phyloP scores from a whole-genome alignment of 1,140 invertebrate species.

The honey bee (Apis mellifera) region DNA sequence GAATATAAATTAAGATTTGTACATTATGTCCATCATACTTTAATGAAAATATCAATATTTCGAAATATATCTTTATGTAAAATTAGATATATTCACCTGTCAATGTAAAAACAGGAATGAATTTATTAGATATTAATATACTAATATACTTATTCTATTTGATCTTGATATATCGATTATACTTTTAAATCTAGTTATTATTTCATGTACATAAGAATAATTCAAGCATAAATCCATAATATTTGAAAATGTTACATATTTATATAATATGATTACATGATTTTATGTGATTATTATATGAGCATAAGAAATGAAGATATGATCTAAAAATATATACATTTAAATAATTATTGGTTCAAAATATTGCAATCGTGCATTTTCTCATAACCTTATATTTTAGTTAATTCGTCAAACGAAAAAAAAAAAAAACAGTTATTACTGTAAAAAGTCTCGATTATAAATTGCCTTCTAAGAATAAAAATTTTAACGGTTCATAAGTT shows the following conservation, averaged over 20 bases:
- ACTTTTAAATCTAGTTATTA: conserved; percentile 45
- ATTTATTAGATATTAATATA: conserved; percentile 42
- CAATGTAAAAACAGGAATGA: conserved; percentile 32
- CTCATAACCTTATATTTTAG: neutral
- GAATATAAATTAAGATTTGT: neutral
- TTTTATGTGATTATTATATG: conserved; percentile 35
- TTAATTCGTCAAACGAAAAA: neutral
- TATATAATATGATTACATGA: conserved; percentile 44
- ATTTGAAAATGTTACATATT: conserved; percentile 45
- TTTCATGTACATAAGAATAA: conserved; percentile 49
- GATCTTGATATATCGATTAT: conserved; percentile 37
- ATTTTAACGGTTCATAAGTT: too few relatives aligned
- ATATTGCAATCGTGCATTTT: neutral
- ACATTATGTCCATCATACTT: conserved; percentile 10
- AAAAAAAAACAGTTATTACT: neutral
- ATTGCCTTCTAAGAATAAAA: too few relatives aligned
- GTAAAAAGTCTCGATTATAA: neutral
- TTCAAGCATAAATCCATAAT: conserved; percentile 28
- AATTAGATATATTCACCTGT: conserved; percentile 34
- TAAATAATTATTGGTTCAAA: conserved; percentile 31
- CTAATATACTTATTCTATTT: conserved; percentile 41
- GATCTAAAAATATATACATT: conserved; percentile 42
- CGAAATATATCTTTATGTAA: conserved; percentile 38
- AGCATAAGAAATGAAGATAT: conserved; percentile 36
- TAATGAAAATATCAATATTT: conserved; percentile 30